Percentiles rank a stretch among this genome's conserved stretches.
Conservation (phyloP, 2,113 vertebrate genomes). For the Synchiropus splendidus region DNA sequence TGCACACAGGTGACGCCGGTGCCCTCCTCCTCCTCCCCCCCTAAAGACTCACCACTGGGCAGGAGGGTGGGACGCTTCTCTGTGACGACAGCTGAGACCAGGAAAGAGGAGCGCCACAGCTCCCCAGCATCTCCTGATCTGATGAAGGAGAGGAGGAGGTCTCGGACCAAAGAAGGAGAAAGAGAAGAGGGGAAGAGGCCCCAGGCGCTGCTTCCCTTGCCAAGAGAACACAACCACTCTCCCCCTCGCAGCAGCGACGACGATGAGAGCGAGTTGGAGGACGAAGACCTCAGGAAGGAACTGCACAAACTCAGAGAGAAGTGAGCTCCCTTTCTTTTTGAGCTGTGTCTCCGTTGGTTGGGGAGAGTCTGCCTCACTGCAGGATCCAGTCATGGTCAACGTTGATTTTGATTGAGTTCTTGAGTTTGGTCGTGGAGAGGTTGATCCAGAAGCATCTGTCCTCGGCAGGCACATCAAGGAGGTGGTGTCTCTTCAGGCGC, state of each 20-base stretch:
- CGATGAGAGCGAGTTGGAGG: conserved; percentile 78
- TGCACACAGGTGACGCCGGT: conserved; percentile 72
- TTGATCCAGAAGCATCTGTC: neutral
- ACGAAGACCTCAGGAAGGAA: conserved; percentile 77
- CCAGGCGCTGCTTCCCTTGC: conserved; percentile 28
- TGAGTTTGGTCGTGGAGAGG: too few species aligned
- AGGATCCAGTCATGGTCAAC: too few species aligned
- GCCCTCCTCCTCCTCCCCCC: conserved; percentile 51
- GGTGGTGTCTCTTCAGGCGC: conserved; percentile 79
- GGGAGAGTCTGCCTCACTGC: too few species aligned
- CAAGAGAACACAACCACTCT: conserved; percentile 64
- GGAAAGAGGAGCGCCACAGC: conserved; percentile 51
- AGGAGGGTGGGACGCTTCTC: conserved; percentile 71
- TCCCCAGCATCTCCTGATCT: conserved; percentile 57
- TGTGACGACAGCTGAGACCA: conserved; percentile 55
- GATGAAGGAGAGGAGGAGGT: conserved; percentile 52
- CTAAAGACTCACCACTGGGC: conserved; percentile 16
- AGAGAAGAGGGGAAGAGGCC: conserved; percentile 55
- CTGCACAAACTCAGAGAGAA: conserved; percentile 80
- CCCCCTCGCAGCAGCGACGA: conserved; percentile 79
- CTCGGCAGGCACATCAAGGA: conserved; percentile 79
- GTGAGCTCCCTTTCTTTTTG: conserved; percentile 51
- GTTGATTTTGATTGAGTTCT: too few species aligned
- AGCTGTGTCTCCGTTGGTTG: too few species aligned
- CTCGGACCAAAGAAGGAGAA: conserved; percentile 54